phyloP scores from a whole-genome alignment of 2,797 vertebrate genomes.

The Valencia hispanica region DNA sequence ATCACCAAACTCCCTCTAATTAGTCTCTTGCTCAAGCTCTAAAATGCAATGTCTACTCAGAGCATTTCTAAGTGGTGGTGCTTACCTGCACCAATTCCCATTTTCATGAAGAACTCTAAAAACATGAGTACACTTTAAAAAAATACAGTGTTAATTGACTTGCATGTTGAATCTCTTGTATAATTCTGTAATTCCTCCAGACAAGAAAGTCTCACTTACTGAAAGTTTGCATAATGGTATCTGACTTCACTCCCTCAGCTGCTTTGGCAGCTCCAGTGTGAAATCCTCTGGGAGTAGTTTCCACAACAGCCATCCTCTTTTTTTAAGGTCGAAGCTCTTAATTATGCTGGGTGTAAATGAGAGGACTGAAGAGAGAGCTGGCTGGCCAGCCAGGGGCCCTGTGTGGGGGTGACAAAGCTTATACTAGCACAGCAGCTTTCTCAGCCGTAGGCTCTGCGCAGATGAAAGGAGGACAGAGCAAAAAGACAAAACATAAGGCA shows the following conservation, averaged over 20 bases:
- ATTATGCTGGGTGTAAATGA: conserved; percentile 72
- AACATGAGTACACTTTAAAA: background rate
- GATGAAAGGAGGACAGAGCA: conserved; percentile 70
- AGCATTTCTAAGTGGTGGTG: background rate
- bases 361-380: conserved; percentile 59
- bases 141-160: background rate
- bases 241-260: conserved; percentile 52
- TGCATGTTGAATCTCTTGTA: conserved; percentile 8
- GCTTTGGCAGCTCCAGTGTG: conserved; percentile 56
- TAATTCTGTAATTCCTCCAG: conserved; percentile 22
- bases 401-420: conserved; percentile 68
- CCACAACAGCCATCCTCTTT: conserved; percentile 65
- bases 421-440: conserved; percentile 54
- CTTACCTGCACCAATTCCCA: background rate
- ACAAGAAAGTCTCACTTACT: conserved; percentile 32
- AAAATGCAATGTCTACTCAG: background rate
- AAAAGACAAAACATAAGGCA: conserved; percentile 60
- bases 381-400: conserved; percentile 54
- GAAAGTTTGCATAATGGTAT: conserved; percentile 61
- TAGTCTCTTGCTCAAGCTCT: background rate
- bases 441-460: conserved; percentile 57
- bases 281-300: conserved; percentile 64
- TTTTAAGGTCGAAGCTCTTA: conserved; percentile 68
- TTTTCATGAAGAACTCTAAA: background rate
- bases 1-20: background rate